phyloP scores from a whole-genome alignment of 2,888 invertebrate genomes.

The Eustalomyia histrio region DNA sequence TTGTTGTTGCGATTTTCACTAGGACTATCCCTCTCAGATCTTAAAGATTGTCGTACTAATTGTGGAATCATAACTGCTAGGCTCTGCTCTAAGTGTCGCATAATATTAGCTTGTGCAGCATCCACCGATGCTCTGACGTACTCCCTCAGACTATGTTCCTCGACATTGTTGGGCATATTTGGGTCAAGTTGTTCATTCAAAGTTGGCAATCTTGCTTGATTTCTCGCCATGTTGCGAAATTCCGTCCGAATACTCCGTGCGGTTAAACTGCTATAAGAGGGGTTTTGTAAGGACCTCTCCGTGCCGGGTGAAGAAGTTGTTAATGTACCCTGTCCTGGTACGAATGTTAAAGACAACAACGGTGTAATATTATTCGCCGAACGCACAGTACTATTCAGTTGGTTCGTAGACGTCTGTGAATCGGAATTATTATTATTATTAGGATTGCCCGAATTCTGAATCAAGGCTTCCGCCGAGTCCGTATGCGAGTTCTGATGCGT shows the following conservation, averaged over 20 bases:
- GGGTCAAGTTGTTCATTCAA: not conserved
- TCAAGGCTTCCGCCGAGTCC: too few species aligned
- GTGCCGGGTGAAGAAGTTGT: not conserved
- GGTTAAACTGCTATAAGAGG: slow-evolving; percentile 6
- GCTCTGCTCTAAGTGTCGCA: not conserved
- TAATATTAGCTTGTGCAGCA: not conserved
- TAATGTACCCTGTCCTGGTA: not conserved
- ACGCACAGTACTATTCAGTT: too few species aligned
- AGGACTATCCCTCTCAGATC: not conserved
- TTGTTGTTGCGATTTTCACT: not conserved
- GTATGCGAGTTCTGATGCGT: too few species aligned
- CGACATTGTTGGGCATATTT: not conserved
- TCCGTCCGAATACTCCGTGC: too few species aligned
- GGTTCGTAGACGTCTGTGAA: too few species aligned
- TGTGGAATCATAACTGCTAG: not conserved
- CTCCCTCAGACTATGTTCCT: not conserved
- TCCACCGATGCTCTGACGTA: slow-evolving; percentile 11
- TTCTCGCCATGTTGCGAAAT: too few species aligned
- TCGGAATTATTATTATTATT: too few species aligned
- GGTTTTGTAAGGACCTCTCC: not conserved
- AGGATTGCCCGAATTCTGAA: too few species aligned
- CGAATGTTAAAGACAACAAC: not conserved
- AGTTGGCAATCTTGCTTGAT: too few species aligned
- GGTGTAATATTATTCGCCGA: not conserved
- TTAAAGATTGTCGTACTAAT: not conserved